Percentiles rank a stretch among this genome's conserved stretches.
These are phyloP conservation scores for Cryptocephalus moraei DNA, from an alignment of 2,888 invertebrate species.

Conservation along the genomic window DNA sequence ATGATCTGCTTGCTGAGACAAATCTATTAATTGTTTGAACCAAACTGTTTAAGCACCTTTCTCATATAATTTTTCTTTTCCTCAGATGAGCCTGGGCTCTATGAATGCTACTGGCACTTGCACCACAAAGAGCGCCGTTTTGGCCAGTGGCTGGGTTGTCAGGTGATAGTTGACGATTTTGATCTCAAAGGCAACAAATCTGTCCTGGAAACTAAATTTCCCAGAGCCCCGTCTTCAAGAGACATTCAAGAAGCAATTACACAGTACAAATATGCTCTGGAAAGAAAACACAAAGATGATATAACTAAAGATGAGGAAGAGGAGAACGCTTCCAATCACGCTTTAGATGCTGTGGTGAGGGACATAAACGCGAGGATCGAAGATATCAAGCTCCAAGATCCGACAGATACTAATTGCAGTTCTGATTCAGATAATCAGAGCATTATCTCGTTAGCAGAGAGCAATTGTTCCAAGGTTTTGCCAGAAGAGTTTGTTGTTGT, in stretches of 20 bases:
- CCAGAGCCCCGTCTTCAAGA: background rate
- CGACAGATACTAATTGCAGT: slow-evolving; percentile 18
- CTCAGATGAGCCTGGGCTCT: slow-evolving; percentile 32
- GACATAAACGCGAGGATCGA: slow-evolving; percentile 9
- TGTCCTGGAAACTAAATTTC: slow-evolving; percentile 13
- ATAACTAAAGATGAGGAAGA: too few relatives aligned
- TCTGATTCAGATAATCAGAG: slow-evolving; percentile 33
- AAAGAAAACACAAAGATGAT: too few relatives aligned
- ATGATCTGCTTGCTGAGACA: too few relatives aligned
- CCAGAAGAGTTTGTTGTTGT: slow-evolving; percentile 30
- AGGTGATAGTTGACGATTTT: slow-evolving; percentile 31
- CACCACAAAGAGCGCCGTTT: slow-evolving; percentile 35
- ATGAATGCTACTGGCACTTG: slow-evolving; percentile 40
- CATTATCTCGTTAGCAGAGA: slow-evolving; percentile 23
- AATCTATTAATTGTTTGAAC: too few relatives aligned
- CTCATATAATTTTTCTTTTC: too few relatives aligned
- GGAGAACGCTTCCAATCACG: background rate
- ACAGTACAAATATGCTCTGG: background rate
- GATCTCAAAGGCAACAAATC: slow-evolving; percentile 16
- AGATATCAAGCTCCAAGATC: slow-evolving; percentile 12
- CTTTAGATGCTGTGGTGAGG: slow-evolving; percentile 6
- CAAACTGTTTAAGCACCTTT: too few relatives aligned
- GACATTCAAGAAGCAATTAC: slow-evolving; percentile 1
- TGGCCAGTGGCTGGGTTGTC: slow-evolving; percentile 36
- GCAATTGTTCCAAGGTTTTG: slow-evolving; percentile 20